A percentile compares a stretch with the other conserved stretches of the same genome.
These are phyloP conservation scores for Chaetura pelagica DNA, from an alignment of 2,113 vertebrate genomes.

Conservation along the genomic window DNA sequence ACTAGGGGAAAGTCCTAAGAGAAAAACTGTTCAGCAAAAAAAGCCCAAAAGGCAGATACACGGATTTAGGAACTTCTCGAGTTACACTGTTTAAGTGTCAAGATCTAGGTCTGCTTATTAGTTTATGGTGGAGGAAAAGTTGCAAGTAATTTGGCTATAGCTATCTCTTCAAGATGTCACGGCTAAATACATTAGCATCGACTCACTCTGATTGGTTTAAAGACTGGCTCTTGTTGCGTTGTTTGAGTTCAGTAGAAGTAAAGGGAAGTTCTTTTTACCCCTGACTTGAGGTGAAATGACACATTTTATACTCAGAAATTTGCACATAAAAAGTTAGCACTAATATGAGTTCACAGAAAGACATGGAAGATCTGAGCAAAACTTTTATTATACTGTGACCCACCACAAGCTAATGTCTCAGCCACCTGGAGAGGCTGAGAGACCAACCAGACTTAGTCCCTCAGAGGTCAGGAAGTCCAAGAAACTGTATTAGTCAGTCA, in stretches of 20 bases:
- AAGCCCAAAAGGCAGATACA: not conserved
- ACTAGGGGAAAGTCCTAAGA: not conserved
- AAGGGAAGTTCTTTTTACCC: not conserved
- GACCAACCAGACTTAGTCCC: not conserved
- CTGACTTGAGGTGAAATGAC: not conserved
- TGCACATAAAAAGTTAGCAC: not conserved
- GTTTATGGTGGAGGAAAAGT: conserved; percentile 14
- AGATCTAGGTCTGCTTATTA: conserved; percentile 12
- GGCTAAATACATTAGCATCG: conserved; percentile 14
- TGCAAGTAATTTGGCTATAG: conserved; percentile 19
- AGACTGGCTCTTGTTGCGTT: not conserved
- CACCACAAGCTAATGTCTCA: not conserved
- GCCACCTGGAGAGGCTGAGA: conserved; percentile 17
- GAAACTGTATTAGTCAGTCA: conserved; percentile 59
- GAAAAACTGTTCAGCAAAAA: not conserved
- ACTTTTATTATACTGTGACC: not conserved
- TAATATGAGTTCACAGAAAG: not conserved
- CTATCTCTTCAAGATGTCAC: not conserved
- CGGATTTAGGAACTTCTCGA: conserved; percentile 11
- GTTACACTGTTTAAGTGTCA: conserved; percentile 36
- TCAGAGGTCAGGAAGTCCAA: conserved; percentile 55
- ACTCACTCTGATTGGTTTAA: not conserved
- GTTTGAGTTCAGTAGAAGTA: not conserved
- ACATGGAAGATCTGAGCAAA: not conserved
- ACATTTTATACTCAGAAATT: not conserved